These are phyloP conservation scores for Microctonus aethiopoides DNA, from an alignment of 2,888 invertebrate genomes.

Conservation along the genomic window DNA sequence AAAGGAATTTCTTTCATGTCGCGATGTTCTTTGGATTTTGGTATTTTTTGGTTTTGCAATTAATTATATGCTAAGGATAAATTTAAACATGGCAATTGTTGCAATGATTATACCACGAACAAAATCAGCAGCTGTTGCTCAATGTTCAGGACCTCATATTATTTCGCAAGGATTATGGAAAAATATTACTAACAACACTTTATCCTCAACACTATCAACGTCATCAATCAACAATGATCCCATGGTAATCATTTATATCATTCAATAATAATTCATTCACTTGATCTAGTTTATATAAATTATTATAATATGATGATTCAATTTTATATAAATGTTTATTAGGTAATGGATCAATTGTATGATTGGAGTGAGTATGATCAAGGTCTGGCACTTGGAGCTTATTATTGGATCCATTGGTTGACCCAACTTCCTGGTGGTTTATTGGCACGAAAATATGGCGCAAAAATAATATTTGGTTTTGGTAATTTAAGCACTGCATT, in stretches of 20 bases:
- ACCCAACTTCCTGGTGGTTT: slow-evolving; percentile 80
- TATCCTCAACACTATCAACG: slow-evolving; percentile 33
- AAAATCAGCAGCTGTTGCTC: slow-evolving; percentile 47
- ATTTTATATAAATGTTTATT: slow-evolving; percentile 32
- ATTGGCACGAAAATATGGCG: slow-evolving; percentile 76
- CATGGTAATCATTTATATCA: slow-evolving; percentile 29
- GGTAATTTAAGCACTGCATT: slow-evolving; percentile 75
- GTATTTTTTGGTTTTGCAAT: slow-evolving; percentile 76
- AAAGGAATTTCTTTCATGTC: slow-evolving; percentile 58
- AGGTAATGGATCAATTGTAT: slow-evolving; percentile 61
- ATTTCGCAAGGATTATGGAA: background rate
- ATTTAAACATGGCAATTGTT: slow-evolving; percentile 77
- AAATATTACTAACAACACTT: slow-evolving; percentile 29
- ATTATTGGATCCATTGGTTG: slow-evolving; percentile 80
- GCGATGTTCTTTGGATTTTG: slow-evolving; percentile 73
- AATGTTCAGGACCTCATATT: slow-evolving; percentile 41
- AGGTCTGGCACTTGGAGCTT: slow-evolving; percentile 74
- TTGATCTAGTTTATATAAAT: slow-evolving; percentile 8
- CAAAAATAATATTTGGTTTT: slow-evolving; percentile 77
- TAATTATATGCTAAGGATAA: slow-evolving; percentile 77
- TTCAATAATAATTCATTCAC: slow-evolving; percentile 17
- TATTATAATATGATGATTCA: slow-evolving; percentile 2
- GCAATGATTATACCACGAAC: slow-evolving; percentile 70
- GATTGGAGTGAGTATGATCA: slow-evolving; percentile 76
- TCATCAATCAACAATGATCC: slow-evolving; percentile 31